Percentiles rank a stretch among this genome's conserved stretches.
Evolutionary conservation across 2,797 vertebrate species (phyloP).

Genomic region (Melanotaenia nigrans): DNA sequence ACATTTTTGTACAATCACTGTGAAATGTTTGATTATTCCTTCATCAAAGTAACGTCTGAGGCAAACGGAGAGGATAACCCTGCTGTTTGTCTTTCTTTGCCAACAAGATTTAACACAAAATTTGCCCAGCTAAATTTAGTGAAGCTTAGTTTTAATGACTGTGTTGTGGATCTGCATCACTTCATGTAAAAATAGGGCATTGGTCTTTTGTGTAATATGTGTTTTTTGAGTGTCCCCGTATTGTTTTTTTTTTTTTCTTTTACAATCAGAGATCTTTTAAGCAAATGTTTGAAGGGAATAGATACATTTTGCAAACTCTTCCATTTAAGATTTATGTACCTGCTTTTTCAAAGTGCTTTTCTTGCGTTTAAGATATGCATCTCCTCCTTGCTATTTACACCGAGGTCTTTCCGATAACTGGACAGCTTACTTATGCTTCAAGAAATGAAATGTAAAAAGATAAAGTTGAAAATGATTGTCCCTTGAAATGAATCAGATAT

Average conservation of each 20-base stretch:
- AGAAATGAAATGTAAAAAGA: slow-evolving; percentile 1
- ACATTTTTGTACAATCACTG: not conserved
- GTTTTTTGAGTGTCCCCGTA: not conserved
- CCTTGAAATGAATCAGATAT: slow-evolving; percentile 1
- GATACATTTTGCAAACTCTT: not conserved
- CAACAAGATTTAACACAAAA: too few relatives aligned
- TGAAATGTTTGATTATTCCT: not conserved
- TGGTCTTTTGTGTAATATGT: not conserved
- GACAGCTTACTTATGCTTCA: not conserved
- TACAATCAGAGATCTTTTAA: not conserved
- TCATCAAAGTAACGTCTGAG: not conserved
- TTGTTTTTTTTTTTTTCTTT: not conserved
- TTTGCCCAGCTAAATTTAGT: too few relatives aligned
- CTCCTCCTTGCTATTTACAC: not conserved
- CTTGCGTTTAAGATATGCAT: not conserved
- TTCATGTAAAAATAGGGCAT: not conserved
- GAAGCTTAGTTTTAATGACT: not conserved
- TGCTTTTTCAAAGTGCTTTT: not conserved
- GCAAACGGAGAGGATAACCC: too few relatives aligned
- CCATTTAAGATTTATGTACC: not conserved
- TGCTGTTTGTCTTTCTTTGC: too few relatives aligned
- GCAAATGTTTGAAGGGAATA: not conserved
- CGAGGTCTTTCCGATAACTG: not conserved
- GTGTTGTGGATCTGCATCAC: not conserved
- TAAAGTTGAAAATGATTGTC: not conserved